A percentile compares a stretch with the other conserved stretches of the same genome.
Evolutionary conservation across 2,797 vertebrate genomes (phyloP).

Genomic region (Hydrocynus forskahlii): DNA sequence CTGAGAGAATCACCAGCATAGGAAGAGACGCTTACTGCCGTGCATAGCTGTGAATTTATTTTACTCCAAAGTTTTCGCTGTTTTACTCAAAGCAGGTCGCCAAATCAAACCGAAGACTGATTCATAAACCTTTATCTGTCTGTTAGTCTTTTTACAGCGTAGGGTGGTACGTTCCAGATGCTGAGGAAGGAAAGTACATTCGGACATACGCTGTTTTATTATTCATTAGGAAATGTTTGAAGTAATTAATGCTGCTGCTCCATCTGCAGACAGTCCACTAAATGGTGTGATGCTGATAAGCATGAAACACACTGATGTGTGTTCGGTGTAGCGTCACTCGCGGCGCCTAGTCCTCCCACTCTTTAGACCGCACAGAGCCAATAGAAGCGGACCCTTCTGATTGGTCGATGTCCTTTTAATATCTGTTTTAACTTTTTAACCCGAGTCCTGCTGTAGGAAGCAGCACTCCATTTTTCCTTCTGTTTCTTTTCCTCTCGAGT

Average conservation of each 20-base stretch:
- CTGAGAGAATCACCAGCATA: constrained; percentile 36
- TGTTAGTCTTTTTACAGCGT: not conserved
- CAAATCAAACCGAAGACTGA: constrained; percentile 3
- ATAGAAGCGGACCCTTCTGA: not conserved
- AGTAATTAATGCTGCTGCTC: not conserved
- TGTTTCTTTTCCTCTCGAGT: not conserved
- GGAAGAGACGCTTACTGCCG: constrained; percentile 37
- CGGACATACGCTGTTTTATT: no score
- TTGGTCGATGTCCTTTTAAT: not conserved
- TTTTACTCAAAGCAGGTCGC: not conserved
- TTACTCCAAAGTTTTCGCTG: not conserved
- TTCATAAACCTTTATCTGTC: not conserved
- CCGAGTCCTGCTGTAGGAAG: no score
- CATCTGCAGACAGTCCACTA: not conserved
- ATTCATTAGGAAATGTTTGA: not conserved
- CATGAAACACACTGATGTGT: not conserved
- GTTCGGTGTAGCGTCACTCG: not conserved
- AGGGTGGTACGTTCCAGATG: not conserved
- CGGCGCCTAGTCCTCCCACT: not conserved
- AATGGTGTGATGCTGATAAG: not conserved
- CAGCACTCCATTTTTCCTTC: constrained; percentile 15
- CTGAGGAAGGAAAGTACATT: no score
- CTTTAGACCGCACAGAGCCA: not conserved
- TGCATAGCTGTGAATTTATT: not conserved
- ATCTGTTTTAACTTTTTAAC: not conserved